These are phyloP conservation scores for Lichenostomus cassidix DNA, from an alignment of 2,113 vertebrate genomes.

Conservation along the genomic window DNA sequence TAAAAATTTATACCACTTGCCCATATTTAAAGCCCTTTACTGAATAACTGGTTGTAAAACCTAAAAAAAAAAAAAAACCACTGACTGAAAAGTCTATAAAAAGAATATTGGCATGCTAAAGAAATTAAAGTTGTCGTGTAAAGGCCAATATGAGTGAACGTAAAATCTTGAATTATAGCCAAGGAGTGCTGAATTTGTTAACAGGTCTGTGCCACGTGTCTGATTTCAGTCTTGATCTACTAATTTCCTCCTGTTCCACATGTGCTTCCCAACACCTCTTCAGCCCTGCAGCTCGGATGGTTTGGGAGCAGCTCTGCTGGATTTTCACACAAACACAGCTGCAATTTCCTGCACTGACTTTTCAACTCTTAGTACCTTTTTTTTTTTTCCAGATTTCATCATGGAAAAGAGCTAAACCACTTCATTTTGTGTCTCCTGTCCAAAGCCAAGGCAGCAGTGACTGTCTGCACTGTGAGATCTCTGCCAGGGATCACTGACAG, in stretches of 20 bases:
- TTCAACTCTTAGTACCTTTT: neutral
- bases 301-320: neutral
- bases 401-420: neutral
- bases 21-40: neutral
- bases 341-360: neutral
- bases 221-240: neutral
- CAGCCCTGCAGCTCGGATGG: neutral
- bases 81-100: neutral
- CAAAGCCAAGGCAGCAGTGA: neutral
- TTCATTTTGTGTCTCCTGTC: neutral
- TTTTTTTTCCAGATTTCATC: neutral
- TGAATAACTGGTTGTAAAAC: neutral
- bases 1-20: neutral
- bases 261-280: neutral
- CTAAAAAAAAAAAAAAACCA: neutral
- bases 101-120: neutral
- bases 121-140: neutral
- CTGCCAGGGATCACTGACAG: neutral
- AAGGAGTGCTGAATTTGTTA: neutral
- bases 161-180: neutral
- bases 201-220: neutral
- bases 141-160: neutral
- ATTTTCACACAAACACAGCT: neutral
- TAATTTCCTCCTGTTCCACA: neutral
- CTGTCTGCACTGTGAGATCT: neutral